Evolutionary conservation across 2,113 vertebrate species (phyloP), one percentile per base, ranked within the genome.

Genomic region (Lycocorax pyrrhopterus): DNA sequence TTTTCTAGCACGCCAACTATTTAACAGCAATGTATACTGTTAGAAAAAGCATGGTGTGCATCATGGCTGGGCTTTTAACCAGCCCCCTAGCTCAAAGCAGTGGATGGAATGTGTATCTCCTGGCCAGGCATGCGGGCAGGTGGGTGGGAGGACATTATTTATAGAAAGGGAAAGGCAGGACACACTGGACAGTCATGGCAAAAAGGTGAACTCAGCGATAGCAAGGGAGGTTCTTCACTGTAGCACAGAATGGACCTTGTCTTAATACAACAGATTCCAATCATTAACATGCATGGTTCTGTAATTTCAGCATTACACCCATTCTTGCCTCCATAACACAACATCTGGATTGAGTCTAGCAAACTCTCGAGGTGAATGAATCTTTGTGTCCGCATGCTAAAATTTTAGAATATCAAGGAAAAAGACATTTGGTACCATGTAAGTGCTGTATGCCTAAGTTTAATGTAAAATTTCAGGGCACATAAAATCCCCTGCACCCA

Each of bases 61-160:
- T 91, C 90, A 66, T 82, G 67, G 67, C 49, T 82, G 87, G 82
- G 78, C 44, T 90, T 93, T 73, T 87, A 87, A 96, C 26, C 90
- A 94, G 27, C 49, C 75, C 52, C 13, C 7, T 11, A 23, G 46
- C 78, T 76, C 90, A 83, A 79, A 91, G 32, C n/a, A 87, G 63
- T 4, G 4, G 7, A 88, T 66, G 41, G 69, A 93, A 87, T 7
- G 23, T 35, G 55, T 26, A 33, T 66, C 75, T 77, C 82, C 43
- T 71, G 51, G 68, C 29, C 55, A 92, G 51, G 51, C 41, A 55
- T 32, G 76, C 25, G 55, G 33, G 13, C 74, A 18, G 32, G 29
- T 55, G 23, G 60, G 67, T 53, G 55, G 39, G 52, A 89, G 58
- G 37, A 56, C 46, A 43, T 83, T 77, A 49, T 69, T 87, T 60